phyloP scores from a whole-genome alignment of 2,113 vertebrate species.

The Phrynosoma platyrhinos region DNA sequence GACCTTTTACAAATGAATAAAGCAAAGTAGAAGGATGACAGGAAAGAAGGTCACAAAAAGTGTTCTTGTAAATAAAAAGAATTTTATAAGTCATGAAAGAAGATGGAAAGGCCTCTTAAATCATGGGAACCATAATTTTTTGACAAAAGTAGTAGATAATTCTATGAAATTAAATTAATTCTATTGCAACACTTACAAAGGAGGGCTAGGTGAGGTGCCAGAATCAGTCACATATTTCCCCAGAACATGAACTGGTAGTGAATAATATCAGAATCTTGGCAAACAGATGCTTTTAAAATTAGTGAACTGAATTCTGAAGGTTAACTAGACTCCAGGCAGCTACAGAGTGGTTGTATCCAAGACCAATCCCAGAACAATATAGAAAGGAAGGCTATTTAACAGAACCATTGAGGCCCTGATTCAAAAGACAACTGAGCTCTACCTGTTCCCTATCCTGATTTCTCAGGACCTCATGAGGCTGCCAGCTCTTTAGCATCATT shows the following conservation, averaged over 20 bases:
- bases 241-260: neutral
- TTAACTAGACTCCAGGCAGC: neutral
- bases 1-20: neutral
- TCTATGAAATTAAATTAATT: constrained; percentile 48
- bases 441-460: neutral
- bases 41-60: constrained; percentile 27
- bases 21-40: constrained; percentile 37
- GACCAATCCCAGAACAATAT: neutral
- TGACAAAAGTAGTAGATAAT: constrained; percentile 45
- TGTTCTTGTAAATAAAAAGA: constrained; percentile 48
- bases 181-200: constrained; percentile 38
- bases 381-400: constrained; percentile 5
- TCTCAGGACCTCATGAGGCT: neutral
- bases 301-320: constrained; percentile 21
- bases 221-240: constrained; percentile 47
- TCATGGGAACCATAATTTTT: constrained; percentile 31
- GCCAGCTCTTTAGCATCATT: neutral
- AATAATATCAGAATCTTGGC: constrained; percentile 45
- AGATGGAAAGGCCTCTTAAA: constrained; percentile 32
- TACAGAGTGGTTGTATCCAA: neutral
- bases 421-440: neutral
- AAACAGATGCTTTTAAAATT: constrained; percentile 43
- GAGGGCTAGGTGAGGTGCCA: constrained; percentile 34
- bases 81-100: constrained; percentile 37
- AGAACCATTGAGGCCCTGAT: neutral